phyloP scores from a whole-genome alignment of 2,888 invertebrate genomes.

The Leptothorax acervorum region DNA sequence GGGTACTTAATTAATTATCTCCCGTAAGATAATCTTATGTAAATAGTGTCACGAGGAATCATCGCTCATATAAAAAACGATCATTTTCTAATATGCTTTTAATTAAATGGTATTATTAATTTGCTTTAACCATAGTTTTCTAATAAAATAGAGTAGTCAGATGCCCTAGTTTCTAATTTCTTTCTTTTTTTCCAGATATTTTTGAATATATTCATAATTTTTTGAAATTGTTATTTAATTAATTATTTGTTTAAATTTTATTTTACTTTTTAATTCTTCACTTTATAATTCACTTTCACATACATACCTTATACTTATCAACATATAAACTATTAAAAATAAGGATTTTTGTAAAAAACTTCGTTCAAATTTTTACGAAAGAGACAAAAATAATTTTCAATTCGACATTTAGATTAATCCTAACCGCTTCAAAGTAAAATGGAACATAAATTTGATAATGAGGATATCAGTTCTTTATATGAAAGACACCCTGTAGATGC shows the following conservation, averaged over 20 bases:
- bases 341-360: not conserved
- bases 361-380: not conserved
- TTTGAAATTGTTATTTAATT: not conserved
- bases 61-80: not conserved
- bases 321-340: not conserved
- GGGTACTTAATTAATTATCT: not conserved
- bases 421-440: not conserved
- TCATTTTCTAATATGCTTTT: not conserved
- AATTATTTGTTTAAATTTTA: not conserved
- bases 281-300: not conserved
- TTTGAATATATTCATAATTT: not conserved
- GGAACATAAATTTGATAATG: not conserved
- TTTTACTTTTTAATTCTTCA: not conserved
- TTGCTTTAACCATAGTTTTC: not conserved
- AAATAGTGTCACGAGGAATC: not conserved
- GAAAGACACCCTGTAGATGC: constrained; percentile 27
- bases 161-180: not conserved
- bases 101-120: not conserved
- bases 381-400: not conserved
- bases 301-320: not conserved
- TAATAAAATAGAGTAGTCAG: constrained; percentile 1
- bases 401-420: constrained; percentile 4
- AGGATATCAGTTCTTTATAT: not conserved
- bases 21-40: not conserved
- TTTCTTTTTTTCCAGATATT: not conserved